Evolutionary conservation across 2,113 vertebrate species (phyloP).

Genomic region (Castor canadensis): DNA sequence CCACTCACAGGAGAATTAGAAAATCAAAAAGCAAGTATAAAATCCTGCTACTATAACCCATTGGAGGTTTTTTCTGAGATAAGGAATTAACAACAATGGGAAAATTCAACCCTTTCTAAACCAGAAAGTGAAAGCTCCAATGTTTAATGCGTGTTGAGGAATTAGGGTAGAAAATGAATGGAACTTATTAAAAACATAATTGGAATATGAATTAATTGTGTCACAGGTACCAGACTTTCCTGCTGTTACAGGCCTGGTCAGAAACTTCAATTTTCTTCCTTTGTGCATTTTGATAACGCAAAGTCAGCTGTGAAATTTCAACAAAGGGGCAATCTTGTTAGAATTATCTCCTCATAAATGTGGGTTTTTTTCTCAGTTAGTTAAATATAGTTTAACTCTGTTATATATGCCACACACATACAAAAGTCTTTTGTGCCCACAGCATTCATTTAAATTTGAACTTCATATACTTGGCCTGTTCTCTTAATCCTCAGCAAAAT

Average conservation of each 20-base stretch:
- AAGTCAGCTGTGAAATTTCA: not conserved
- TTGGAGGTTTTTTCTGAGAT: slow-evolving; percentile 1
- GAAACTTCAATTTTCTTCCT: slow-evolving; percentile 53
- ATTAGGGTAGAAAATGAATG: slow-evolving; percentile 41
- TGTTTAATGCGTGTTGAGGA: slow-evolving; percentile 27
- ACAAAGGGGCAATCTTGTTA: slow-evolving; percentile 9
- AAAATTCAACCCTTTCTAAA: slow-evolving; percentile 51
- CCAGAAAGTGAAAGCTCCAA: not conserved
- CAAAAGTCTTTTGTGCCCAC: not conserved
- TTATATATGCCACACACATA: not conserved
- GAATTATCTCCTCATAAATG: not conserved
- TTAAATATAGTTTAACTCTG: not conserved
- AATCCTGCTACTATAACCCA: slow-evolving; percentile 13
- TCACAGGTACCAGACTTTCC: not conserved
- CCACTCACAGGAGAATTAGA: not conserved
- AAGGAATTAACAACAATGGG: slow-evolving; percentile 9
- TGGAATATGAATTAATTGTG: slow-evolving; percentile 36
- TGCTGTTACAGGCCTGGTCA: not conserved
- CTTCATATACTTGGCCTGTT: not conserved
- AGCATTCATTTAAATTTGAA: not conserved
- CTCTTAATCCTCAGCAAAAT: slow-evolving; percentile 14
- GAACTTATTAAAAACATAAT: slow-evolving; percentile 68
- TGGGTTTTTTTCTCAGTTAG: not conserved
- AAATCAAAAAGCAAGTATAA: slow-evolving; percentile 33
- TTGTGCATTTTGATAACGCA: slow-evolving; percentile 35